Percentiles rank a stretch among this genome's conserved stretches.
Evolutionary conservation across 2,888 invertebrate species (phyloP).

Genomic region (Philonicus albiceps): DNA sequence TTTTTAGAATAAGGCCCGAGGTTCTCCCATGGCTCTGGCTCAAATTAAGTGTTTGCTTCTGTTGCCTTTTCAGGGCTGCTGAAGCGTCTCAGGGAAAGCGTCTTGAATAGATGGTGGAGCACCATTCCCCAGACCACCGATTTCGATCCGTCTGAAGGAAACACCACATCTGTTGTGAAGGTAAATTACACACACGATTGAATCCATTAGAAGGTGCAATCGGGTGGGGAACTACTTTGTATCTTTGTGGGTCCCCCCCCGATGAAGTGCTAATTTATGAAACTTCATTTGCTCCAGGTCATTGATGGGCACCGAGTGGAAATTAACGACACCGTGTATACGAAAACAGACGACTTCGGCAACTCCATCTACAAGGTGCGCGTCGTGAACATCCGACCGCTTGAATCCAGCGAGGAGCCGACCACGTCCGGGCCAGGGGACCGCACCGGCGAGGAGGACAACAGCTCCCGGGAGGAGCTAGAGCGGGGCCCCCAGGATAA

Average conservation of each 20-base stretch:
- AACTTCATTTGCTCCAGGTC: conserved; percentile 57
- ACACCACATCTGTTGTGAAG: conserved; percentile 62
- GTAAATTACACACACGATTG: conserved; percentile 51
- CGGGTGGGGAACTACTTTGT: neutral
- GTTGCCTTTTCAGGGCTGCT: conserved; percentile 50
- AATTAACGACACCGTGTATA: conserved; percentile 67
- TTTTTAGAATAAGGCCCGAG: neutral
- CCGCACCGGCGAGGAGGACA: neutral
- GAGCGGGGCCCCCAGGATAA: conserved; percentile 55
- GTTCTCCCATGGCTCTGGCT: neutral
- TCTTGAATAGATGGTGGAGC: conserved; percentile 18
- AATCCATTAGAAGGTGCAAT: neutral
- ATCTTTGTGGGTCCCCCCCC: neutral
- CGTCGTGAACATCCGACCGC: conserved; percentile 65
- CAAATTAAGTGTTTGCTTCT: neutral
- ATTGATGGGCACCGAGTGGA: conserved; percentile 67
- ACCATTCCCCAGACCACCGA: conserved; percentile 16
- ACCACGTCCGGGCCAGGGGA: neutral
- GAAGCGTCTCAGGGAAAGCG: conserved; percentile 55
- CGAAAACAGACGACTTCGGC: conserved; percentile 58
- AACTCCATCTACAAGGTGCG: conserved; percentile 64
- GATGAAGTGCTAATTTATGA: neutral
- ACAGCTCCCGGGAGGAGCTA: conserved; percentile 22
- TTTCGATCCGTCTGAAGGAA: conserved; percentile 56
- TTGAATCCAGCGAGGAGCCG: conserved; percentile 52